Evolutionary conservation across 2,113 vertebrate species (phyloP).

Genomic region (Mormyrus lacerda): DNA sequence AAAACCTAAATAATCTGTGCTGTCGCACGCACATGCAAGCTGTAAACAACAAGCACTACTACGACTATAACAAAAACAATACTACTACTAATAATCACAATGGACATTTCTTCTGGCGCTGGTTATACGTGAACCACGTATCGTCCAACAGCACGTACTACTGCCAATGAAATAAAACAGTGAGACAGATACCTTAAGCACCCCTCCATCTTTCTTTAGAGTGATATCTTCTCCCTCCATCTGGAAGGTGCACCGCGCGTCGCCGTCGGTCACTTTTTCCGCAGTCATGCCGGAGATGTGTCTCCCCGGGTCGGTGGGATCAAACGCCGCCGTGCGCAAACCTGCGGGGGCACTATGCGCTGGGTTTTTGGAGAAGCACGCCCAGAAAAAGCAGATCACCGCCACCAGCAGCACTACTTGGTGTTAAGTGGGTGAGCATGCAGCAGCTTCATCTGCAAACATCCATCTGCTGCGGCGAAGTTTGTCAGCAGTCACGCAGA

Average conservation of each 20-base stretch:
- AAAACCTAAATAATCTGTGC: background rate
- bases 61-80: background rate
- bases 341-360: background rate
- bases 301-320: background rate
- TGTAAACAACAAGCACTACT: background rate
- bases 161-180: background rate
- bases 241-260: constrained; percentile 49
- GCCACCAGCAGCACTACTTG: background rate
- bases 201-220: constrained; percentile 78
- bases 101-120: background rate
- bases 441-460: background rate
- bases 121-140: background rate
- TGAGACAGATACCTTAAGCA: constrained; percentile 73
- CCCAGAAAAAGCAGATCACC: background rate
- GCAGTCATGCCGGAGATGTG: constrained; percentile 64
- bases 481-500: background rate
- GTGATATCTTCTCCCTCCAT: constrained; percentile 79
- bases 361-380: background rate
- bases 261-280: constrained; percentile 69
- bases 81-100: background rate
- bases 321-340: background rate
- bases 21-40: background rate
- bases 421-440: background rate
- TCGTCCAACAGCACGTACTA: background rate
- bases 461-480: background rate